phyloP scores from a whole-genome alignment of 2,888 invertebrate species.

The Alsophila aescularia region DNA sequence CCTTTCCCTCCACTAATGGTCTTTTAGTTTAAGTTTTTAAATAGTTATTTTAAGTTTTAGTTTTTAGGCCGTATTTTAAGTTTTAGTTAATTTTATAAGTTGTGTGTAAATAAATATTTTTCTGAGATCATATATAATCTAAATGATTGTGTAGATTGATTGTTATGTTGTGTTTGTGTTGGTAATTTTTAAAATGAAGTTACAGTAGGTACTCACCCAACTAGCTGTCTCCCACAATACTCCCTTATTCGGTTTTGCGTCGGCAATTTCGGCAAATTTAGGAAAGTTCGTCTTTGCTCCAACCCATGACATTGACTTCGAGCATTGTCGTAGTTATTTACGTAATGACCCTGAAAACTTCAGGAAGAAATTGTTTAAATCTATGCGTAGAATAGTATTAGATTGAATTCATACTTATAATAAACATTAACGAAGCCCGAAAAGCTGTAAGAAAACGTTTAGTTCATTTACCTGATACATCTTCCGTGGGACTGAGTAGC shows the following conservation, averaged over 20 bases:
- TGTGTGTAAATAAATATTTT: too few relatives aligned
- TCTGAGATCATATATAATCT: too few relatives aligned
- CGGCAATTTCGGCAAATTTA: constrained; percentile 67
- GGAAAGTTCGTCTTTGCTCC: constrained; percentile 61
- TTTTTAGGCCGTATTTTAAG: too few relatives aligned
- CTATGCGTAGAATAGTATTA: background rate
- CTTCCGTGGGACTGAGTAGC: constrained; percentile 46
- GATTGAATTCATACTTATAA: too few relatives aligned
- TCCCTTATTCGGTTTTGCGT: constrained; percentile 83
- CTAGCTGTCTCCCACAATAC: constrained; percentile 89
- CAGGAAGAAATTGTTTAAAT: constrained; percentile 40
- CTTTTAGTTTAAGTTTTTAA: too few relatives aligned
- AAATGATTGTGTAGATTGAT: too few relatives aligned
- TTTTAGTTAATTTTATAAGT: too few relatives aligned
- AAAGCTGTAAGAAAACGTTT: background rate
- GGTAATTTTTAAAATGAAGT: background rate
- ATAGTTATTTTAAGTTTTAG: too few relatives aligned
- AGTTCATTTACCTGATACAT: constrained; percentile 48
- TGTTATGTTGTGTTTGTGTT: too few relatives aligned
- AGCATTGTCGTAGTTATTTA: constrained; percentile 65
- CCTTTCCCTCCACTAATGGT: too few relatives aligned
- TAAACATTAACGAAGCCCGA: background rate
- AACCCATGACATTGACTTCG: constrained; percentile 65
- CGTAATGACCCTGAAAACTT: constrained; percentile 82
- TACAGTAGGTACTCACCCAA: constrained; percentile 85